Percentiles rank a stretch among this genome's conserved stretches.
These are phyloP conservation scores for Drosophila sucinea DNA, from an alignment of 1,140 invertebrate genomes.

Conservation along the genomic window DNA sequence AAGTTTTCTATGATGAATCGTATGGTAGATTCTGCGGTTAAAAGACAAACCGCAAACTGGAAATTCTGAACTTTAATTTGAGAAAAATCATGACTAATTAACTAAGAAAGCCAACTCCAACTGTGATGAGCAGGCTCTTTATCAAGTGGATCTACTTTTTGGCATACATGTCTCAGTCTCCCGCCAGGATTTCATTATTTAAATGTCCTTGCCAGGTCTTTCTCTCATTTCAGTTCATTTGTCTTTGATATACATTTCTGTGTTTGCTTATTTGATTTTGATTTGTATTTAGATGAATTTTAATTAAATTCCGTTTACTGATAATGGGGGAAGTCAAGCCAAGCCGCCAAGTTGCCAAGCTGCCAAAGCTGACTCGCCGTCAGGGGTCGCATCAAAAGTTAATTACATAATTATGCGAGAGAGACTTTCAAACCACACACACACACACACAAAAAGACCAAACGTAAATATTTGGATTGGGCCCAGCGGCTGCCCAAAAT, in stretches of 20 bases:
- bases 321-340: constrained; percentile 4
- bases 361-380: background rate
- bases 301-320: constrained; percentile 76
- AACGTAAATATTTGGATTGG: constrained; percentile 6
- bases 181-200: too few relatives aligned
- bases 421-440: background rate
- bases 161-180: too few relatives aligned
- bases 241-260: constrained; percentile 18
- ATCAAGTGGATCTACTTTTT: too few relatives aligned
- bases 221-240: background rate
- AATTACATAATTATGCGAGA: constrained; percentile 66
- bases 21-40: too few relatives aligned
- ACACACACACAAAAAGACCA: constrained; percentile 16
- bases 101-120: too few relatives aligned
- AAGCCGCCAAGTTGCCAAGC: background rate
- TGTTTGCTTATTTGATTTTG: constrained; percentile 26
- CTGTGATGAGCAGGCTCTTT: too few relatives aligned
- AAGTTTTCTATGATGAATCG: too few relatives aligned
- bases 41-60: too few relatives aligned
- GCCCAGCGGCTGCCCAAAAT: background rate
- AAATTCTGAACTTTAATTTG: too few relatives aligned
- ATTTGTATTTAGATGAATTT: constrained; percentile 45
- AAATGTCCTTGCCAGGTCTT: too few relatives aligned
- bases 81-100: too few relatives aligned
- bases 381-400: constrained; percentile 44